A percentile compares a stretch with the other conserved stretches of the same genome.
These are phyloP conservation scores for Eufriesea mexicana DNA, from an alignment of 1,140 invertebrate species.

Conservation along the genomic window DNA sequence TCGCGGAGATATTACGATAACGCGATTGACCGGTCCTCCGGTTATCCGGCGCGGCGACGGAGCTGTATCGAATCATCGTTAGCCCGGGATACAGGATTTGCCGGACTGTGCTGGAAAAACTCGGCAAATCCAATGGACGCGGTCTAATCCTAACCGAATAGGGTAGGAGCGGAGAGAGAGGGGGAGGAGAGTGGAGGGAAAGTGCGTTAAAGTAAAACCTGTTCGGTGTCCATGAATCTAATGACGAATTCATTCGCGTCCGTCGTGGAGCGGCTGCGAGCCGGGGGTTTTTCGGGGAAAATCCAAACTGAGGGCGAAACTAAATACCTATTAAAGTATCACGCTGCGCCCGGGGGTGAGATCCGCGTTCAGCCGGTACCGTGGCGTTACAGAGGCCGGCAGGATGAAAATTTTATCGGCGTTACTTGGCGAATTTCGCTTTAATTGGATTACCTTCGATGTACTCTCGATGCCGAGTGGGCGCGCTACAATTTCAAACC, in stretches of 20 bases:
- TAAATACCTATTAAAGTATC: slow-evolving; percentile 64
- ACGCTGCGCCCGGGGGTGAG: neutral
- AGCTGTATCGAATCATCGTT: slow-evolving; percentile 78
- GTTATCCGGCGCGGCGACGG: neutral
- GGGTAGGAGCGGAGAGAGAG: neutral
- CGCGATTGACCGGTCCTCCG: slow-evolving; percentile 68
- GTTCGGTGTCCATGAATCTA: slow-evolving; percentile 56
- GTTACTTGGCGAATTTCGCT: slow-evolving; percentile 63
- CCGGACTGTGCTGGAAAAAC: slow-evolving; percentile 63
- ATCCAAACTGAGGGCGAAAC: slow-evolving; percentile 40
- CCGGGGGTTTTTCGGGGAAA: slow-evolving; percentile 40
- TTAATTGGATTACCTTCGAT: slow-evolving; percentile 55
- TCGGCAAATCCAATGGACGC: slow-evolving; percentile 64
- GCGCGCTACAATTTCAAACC: slow-evolving; percentile 45
- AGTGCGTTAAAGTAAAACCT: slow-evolving; percentile 50
- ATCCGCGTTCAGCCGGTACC: neutral
- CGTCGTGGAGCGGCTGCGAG: neutral
- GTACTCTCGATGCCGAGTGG: slow-evolving; percentile 17
- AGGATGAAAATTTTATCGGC: slow-evolving; percentile 63
- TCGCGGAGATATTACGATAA: slow-evolving; percentile 79
- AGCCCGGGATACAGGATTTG: slow-evolving; percentile 75
- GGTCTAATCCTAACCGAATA: slow-evolving; percentile 70
- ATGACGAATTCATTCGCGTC: slow-evolving; percentile 71
- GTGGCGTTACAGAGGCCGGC: neutral
- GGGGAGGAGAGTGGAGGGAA: neutral